phyloP scores from a whole-genome alignment of 2,113 vertebrate genomes.

The Picathartes gymnocephalus region DNA sequence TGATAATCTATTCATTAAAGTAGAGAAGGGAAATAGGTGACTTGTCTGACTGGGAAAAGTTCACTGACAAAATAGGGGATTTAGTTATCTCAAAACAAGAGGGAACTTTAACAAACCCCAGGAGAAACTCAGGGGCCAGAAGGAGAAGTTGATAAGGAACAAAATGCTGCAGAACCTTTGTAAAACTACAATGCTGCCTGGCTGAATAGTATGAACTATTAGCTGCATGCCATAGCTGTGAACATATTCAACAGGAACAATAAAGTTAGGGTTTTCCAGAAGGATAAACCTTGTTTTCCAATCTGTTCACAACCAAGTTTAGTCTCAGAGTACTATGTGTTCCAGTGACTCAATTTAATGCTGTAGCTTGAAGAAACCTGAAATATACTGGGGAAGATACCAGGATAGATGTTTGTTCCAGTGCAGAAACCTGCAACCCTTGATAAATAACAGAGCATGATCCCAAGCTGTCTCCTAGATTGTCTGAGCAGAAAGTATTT shows the following conservation, averaged over 20 bases:
- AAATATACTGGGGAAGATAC: not conserved
- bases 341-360: not conserved
- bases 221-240: accelerated
- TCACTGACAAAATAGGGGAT: not conserved
- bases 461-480: not conserved
- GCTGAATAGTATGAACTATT: not conserved
- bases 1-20: not conserved
- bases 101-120: not conserved
- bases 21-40: not conserved
- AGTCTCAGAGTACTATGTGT: not conserved
- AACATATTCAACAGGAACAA: not conserved
- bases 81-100: not conserved
- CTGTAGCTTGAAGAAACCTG: not conserved
- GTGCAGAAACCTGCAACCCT: not conserved
- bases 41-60: not conserved
- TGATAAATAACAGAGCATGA: conserved; percentile 46
- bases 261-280: not conserved
- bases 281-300: not conserved
- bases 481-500: conserved; percentile 23
- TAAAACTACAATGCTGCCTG: not conserved
- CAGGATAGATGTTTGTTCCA: not conserved
- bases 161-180: not conserved
- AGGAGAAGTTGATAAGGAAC: not conserved
- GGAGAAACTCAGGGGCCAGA: not conserved
- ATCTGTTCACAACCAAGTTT: not conserved